Evolutionary conservation across 1,140 invertebrate genomes (phyloP), one percentile per base, ranked within the genome.

Genomic region (Euwallacea fornicatus): DNA sequence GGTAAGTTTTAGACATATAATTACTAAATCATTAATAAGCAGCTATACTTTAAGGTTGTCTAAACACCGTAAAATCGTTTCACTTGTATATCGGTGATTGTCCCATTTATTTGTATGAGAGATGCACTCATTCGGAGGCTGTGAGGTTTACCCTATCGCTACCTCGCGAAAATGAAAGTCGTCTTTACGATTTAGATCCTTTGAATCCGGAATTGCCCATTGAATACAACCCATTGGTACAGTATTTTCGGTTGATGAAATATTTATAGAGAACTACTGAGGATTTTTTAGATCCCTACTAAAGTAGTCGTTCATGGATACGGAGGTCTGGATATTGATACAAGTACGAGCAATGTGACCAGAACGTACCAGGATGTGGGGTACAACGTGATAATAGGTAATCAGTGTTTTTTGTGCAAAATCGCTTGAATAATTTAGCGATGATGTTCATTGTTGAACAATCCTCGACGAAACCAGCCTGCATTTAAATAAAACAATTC

Each of bases 241-340:
- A 62, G 63, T 9, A 56, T 21, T 16, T 11, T 56, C 16, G 6
- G n/a, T 9, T n/a, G 10, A n/a, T 56, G 7, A 56, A n/a, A 58
- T 15, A 15, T 4, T 16, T 33, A 3, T 13, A 58, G 21, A 15
- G 15, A 33, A 58, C 7, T 16, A 58, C 21, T 33, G 6, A 6
- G 7, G 6, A 7, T 11, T 50, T 70, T 63, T 42, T 33, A 70
- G 68, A 41, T 58, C 42, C 75, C 77, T 2, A 42, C 77, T 11
- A 81, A 81, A 74, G 76, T 81, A 7, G 60, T 79, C 7, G 74
- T 81, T 11, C 79, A 81, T 59, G 79, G 79, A 47, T 81, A 79
- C 70, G 79, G 78, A 7, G 79, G 79, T 9, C 62, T 80, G 33
- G 60, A 65, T 11, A 69, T 78, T 13, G 78, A 81, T 54, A 73